Conservation (phyloP, 2,113 vertebrate genomes). For the Stictonetta naevosa region DNA sequence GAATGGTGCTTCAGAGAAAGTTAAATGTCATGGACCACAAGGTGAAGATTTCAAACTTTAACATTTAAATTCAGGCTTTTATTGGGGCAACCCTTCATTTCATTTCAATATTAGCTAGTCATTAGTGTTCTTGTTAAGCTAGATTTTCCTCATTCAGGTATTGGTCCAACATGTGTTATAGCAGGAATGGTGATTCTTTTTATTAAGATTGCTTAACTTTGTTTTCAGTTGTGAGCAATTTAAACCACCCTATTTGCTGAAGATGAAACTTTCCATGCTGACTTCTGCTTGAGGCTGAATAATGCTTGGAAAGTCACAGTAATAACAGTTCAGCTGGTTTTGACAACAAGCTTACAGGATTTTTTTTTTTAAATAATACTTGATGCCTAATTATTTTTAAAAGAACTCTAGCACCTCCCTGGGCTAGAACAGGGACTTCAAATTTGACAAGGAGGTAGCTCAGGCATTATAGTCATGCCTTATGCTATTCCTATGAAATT, state of each 20-base stretch:
- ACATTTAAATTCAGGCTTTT: slow-evolving; percentile 36
- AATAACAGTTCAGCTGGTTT: background rate
- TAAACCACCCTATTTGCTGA: background rate
- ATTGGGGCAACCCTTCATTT: slow-evolving; percentile 54
- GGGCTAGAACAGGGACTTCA: background rate
- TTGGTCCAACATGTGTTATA: background rate
- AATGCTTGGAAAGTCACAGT: background rate
- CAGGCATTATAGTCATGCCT: background rate
- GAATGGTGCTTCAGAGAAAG: background rate
- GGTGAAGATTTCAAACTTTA: slow-evolving; percentile 58
- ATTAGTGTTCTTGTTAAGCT: background rate
- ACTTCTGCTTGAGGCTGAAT: background rate
- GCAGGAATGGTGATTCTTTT: background rate
- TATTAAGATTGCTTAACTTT: background rate
- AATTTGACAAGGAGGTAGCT: background rate
- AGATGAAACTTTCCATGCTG: background rate
- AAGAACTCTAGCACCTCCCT: background rate
- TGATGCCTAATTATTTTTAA: background rate
- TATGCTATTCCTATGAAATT: background rate
- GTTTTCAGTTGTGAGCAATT: background rate
- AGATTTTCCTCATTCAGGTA: background rate
- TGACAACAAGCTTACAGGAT: background rate
- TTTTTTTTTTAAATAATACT: no score
- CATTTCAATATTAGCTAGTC: slow-evolving; percentile 65
- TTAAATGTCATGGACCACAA: background rate